Base-by-base conservation (phyloP, 2,888 invertebrate genomes). In the Cosmia trapezina region DNA sequence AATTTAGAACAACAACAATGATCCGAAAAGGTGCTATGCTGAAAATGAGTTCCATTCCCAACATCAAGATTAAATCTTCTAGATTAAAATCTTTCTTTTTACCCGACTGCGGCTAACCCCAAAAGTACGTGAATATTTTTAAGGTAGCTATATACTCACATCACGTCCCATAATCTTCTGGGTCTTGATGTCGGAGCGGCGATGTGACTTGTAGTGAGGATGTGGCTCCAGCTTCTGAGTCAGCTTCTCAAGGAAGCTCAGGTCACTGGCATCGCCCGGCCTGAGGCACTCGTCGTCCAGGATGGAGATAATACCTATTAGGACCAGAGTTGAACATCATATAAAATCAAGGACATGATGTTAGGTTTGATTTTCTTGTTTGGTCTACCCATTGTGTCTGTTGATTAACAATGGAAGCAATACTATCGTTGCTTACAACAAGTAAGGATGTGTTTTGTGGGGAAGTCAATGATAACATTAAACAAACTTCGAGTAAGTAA, bases 231-330 rank as follows among this genome's bases (percentile, higher is more conserved):
- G 95, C 67, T 97, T 97, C 83, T 97, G 96, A 70, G 98, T 97
- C 89, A 99, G 95, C 92, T 99, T 99, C 84, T 97, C 97, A 70
- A 99, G 95, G 93, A 99, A 97, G 63, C 98, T 98, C 73, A 96
- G 90, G 92, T 99, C 99, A 0, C 97, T 97, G 1, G 98, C 97
- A 74, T 98, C 98, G 3, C 99, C 99, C 0, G 99, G 99, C 49
- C 98, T 96, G 28, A 99, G 95, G 91, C 99, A 99, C 92, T 99
- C 99, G 93, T 99, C 99, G 89, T 99, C 99, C 97, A 98, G 96
- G 87, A 98, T 96, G 0, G 98, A 97, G 88, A 98, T 98, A 63
- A 98, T 98, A 80, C 98, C 98, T 97, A 8, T 87, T 60, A 84
- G 69, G 70, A 73, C 22, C n/a, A 19, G 2, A 33, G 12, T 41